Evolutionary conservation across 2,888 invertebrate species (phyloP), one percentile per base, ranked within the genome.

Genomic region (Physocephala rufipes): DNA sequence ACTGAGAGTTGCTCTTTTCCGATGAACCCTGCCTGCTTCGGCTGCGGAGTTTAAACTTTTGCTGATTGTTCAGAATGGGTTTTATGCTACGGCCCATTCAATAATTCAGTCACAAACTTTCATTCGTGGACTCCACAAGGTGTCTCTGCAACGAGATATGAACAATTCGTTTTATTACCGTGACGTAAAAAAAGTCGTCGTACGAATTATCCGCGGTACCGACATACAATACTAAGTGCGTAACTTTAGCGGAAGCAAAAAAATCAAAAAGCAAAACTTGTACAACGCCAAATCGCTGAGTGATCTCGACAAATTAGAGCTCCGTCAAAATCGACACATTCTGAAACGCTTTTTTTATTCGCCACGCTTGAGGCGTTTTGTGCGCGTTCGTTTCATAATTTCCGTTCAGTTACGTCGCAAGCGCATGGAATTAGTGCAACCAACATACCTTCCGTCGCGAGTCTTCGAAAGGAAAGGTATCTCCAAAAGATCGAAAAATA

Each of bases 311-410:
- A 82, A 85, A 68, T 76, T 86, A 12, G 85, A 86, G 72, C 71
- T 83, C 73, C 81, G 82, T 13, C 83, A 84, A 71, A 84, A 84
- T 73, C 82, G 81, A 0, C 80, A 85, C 0, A 78, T 79, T 0
- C 71, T 88, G 58, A 89, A 89, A 75, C 80, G 79, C 1, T 78
- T 80, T 5, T 51, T 76, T 36, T 75, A 79, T 30, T 76, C 80
- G 15, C 80, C 79, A 26, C 79, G 80, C 69, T 72, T 76, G 36
- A 74, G 79, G 13, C 86, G 90, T 28, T 90, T 91, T 79, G 89
- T 92, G 28, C 87, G 90, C 71, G 89, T 92, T 24, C 87, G 91
- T 19, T 89, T 92, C 63, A 90, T 92, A 89, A 85, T 92, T 77
- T 90, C 91, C 15, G 84, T 92, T 73, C 87, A 91, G 72, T 88